Base-by-base conservation (phyloP, 2,888 invertebrate species). In the Anoplius nigerrimus region DNA sequence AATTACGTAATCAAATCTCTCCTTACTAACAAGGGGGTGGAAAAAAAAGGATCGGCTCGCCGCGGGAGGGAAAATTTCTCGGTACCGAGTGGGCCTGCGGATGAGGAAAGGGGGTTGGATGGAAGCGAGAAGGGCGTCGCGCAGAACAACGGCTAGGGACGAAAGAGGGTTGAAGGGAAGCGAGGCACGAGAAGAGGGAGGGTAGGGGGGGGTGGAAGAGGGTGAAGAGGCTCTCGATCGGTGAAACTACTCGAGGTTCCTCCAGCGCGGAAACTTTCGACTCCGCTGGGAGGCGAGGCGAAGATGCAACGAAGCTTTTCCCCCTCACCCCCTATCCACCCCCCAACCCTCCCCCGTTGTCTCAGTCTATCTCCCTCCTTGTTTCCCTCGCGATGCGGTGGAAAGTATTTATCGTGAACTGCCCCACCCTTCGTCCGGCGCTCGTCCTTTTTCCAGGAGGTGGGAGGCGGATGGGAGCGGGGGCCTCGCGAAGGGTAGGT, bases 381-480 rank as follows among this genome's bases (percentile, higher is more conserved):
- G n/a, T 21, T 18, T 43, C 22, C 48, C 48, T 48, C 70, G 77
- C 76, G 73, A 79, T 79, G 74, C 69, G 68, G 74, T 75, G 66
- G 74, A 76, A 81, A 79, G 80, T 83, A 85, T 85, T 85, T 85
- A 85, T 84, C 83, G 81, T 79, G 72, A 77, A 78, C 66, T 63
- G 55, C 62, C 62, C 66, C 57, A 27, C 18, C 55, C 53, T 63
- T 18, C 68, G 53, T 62, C 56, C 18, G 34, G 53, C 59, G 63
- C 63, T 76, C 67, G 68, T 75, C 72, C 78, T 81, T 82, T 82
- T 83, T 82, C 78, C 80, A 74, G 69, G 72, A 72, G 73, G 72
- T 73, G 71, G 69, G 54, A 66, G 64, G 58, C 72, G 61, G 66
- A 62, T 51, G 34, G 46, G 27, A 20, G 16, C 1, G 52, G 21